Evolutionary conservation across 2,113 vertebrate genomes (phyloP).

Genomic region (Picathartes gymnocephalus): DNA sequence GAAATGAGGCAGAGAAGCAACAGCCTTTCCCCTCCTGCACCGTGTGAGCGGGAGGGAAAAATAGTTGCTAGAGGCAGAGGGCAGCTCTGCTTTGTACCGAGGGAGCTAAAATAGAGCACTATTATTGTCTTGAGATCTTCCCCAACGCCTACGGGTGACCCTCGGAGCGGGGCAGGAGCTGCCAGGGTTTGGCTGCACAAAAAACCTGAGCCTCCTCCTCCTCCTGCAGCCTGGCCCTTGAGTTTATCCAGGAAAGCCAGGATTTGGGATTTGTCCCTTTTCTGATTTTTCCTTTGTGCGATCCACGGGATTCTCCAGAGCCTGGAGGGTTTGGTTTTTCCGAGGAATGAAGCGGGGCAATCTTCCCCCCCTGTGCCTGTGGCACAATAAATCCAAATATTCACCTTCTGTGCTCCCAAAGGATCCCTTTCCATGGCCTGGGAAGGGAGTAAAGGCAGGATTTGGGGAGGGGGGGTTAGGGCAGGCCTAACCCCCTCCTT

Average conservation of each 20-base stretch:
- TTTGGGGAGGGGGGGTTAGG: not conserved
- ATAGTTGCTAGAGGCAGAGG: conserved; percentile 53
- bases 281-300: not conserved
- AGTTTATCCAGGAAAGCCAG: not conserved
- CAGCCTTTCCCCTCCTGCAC: not conserved
- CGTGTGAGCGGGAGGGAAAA: not conserved
- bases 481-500: not conserved
- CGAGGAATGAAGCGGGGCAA: not conserved
- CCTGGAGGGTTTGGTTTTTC: not conserved
- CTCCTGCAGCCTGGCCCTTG: not conserved
- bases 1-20: not conserved
- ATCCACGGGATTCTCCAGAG: fast-evolving
- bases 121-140: conserved; percentile 56
- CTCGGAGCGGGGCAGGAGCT: not conserved
- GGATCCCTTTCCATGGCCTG: fast-evolving
- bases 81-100: conserved; percentile 49
- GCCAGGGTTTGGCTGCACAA: not conserved
- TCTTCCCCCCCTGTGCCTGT: too few species aligned
- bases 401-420: not conserved
- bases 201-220: not conserved
- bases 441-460: not conserved
- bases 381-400: not conserved
- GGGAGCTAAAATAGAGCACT: conserved; percentile 53
- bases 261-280: fast-evolving
- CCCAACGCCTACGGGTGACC: conserved; percentile 45